A percentile compares a stretch with the other conserved stretches of the same genome.
phyloP scores from a whole-genome alignment of 2,797 vertebrate genomes.

The Dicrostonyx torquatus region DNA sequence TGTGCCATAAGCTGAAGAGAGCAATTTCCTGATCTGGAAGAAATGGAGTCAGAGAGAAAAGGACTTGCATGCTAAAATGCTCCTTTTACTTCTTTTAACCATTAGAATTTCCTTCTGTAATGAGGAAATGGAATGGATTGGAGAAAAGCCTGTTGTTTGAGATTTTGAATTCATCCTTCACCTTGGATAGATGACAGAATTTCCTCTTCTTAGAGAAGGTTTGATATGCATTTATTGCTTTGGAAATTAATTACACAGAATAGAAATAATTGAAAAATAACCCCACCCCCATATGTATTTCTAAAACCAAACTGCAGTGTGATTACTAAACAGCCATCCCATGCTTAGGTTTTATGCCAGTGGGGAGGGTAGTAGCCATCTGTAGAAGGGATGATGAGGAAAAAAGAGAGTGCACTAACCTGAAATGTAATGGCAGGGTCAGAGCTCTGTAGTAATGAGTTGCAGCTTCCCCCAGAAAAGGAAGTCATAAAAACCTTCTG shows the following conservation, averaged over 20 bases:
- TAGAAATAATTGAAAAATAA: conserved; percentile 73
- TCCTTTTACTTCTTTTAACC: not conserved
- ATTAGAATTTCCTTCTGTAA: not conserved
- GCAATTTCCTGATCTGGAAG: conserved; percentile 41
- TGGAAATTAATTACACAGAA: conserved; percentile 80
- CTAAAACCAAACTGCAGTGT: conserved; percentile 65
- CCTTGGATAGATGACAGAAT: conserved; percentile 25
- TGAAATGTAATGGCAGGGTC: conserved; percentile 53
- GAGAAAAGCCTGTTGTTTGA: not conserved
- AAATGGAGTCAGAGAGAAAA: conserved; percentile 43
- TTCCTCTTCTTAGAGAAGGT: conserved; percentile 59
- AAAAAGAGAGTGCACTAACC: conserved; percentile 28
- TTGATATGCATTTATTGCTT: conserved; percentile 79
- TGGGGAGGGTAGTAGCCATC: conserved; percentile 33
- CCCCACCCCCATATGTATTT: conserved; percentile 35
- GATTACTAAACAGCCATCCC: conserved; percentile 63
- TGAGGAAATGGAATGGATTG: not conserved
- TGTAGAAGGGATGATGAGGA: not conserved
- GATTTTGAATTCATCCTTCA: conserved; percentile 5
- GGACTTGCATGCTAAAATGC: conserved; percentile 23
- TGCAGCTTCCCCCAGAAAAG: not conserved
- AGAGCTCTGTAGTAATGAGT: conserved; percentile 50
- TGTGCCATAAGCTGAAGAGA: conserved; percentile 47
- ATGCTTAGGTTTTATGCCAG: conserved; percentile 70
- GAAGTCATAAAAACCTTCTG: conserved; percentile 35